These are phyloP conservation scores for Cydia splendana DNA, from an alignment of 1,140 invertebrate genomes.

Conservation along the genomic window DNA sequence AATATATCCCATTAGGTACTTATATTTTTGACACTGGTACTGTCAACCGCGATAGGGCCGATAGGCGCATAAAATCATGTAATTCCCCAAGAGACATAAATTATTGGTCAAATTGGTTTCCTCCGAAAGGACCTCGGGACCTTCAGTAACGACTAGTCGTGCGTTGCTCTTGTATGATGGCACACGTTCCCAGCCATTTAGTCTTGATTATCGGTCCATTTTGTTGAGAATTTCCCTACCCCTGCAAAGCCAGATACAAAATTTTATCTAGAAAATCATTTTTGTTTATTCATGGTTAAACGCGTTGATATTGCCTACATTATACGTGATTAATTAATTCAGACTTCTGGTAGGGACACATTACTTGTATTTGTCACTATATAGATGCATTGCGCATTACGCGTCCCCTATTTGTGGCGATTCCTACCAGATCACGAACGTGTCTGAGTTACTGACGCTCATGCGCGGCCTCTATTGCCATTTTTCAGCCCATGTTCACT, in stretches of 20 bases:
- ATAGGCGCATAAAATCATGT: too few species aligned
- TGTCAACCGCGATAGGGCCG: too few species aligned
- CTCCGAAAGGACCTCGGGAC: too few species aligned
- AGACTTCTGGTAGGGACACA: background rate
- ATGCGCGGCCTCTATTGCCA: background rate
- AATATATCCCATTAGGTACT: too few species aligned
- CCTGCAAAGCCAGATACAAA: background rate
- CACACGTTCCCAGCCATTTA: background rate
- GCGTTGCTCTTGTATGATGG: too few species aligned
- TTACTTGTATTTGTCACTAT: conserved; percentile 7
- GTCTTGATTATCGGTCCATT: background rate
- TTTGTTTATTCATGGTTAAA: background rate
- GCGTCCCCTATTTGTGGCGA: background rate
- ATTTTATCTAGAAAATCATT: background rate
- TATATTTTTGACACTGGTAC: too few species aligned
- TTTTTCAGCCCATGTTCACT: conserved; percentile 21
- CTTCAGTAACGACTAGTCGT: too few species aligned
- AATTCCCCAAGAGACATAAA: too few species aligned
- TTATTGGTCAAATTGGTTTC: too few species aligned
- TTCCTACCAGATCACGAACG: conserved; percentile 4
- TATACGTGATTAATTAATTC: too few species aligned
- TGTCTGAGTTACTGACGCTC: conserved; percentile 21
- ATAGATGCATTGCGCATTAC: background rate
- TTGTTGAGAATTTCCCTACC: background rate
- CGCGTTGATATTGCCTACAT: too few species aligned